These are phyloP conservation scores for Hippoglossus stenolepis DNA, from an alignment of 2,113 vertebrate genomes.

Conservation along the genomic window DNA sequence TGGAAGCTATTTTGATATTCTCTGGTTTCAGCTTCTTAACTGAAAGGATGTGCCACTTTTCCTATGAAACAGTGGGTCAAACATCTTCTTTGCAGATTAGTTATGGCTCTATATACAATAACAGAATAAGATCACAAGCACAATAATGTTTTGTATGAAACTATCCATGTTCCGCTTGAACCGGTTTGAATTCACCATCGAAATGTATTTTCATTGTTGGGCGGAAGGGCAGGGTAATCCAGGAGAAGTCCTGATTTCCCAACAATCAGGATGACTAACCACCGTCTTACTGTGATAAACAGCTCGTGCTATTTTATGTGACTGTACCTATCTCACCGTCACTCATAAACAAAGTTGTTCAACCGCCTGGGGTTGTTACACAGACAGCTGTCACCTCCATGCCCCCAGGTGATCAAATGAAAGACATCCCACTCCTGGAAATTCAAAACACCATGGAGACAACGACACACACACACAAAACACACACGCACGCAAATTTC, in stretches of 20 bases:
- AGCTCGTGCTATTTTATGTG: neutral
- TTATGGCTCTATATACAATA: no score
- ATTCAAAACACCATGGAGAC: conserved; percentile 23
- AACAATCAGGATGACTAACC: conserved; percentile 56
- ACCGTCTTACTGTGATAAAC: neutral
- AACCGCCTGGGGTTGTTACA: conserved; percentile 7
- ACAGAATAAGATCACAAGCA: no score
- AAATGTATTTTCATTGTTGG: neutral
- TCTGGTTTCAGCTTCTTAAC: neutral
- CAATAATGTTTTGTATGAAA: neutral
- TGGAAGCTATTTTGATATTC: neutral
- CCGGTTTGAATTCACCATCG: neutral
- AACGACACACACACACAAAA: neutral
- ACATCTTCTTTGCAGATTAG: no score
- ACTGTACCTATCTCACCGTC: neutral
- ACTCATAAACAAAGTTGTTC: conserved; percentile 32
- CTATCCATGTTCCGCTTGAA: neutral
- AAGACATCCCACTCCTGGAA: conserved; percentile 41
- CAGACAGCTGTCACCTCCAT: conserved; percentile 32
- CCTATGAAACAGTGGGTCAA: no score
- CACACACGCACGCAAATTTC: neutral
- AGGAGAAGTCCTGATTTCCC: conserved; percentile 47
- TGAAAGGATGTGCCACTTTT: neutral
- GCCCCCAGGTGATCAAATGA: conserved; percentile 35
- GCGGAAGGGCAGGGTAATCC: neutral